A percentile compares a stretch with the other conserved stretches of the same genome.
Conservation (phyloP, 2,888 invertebrate species). For the Adelognathus sp. region DNA sequence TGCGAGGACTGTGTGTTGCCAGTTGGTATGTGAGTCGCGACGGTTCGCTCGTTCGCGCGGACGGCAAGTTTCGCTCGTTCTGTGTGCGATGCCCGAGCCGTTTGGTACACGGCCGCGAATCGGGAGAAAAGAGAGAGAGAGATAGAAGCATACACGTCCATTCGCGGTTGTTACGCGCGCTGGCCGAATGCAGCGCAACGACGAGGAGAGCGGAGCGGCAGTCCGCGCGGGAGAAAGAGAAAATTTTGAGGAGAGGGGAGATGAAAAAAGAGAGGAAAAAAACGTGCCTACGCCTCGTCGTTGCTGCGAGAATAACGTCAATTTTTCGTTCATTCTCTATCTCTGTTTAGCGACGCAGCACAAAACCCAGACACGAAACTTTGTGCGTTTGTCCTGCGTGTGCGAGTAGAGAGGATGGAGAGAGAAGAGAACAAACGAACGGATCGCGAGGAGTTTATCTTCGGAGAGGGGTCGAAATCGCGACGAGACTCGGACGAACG, state of each 20-base stretch:
- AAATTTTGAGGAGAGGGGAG: constrained; percentile 56
- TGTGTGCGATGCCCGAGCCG: constrained; percentile 66
- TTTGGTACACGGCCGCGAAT: constrained; percentile 63
- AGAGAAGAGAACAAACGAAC: constrained; percentile 2
- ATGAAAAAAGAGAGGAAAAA: constrained; percentile 52
- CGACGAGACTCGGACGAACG: constrained; percentile 66
- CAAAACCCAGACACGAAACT: neutral
- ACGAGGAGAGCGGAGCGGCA: constrained; percentile 48
- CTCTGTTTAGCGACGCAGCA: constrained; percentile 48
- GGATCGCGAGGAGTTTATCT: constrained; percentile 3
- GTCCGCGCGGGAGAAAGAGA: constrained; percentile 57
- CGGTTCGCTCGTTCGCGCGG: constrained; percentile 55
- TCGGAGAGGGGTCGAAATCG: constrained; percentile 58
- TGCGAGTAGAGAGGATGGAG: constrained; percentile 48
- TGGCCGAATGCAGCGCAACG: constrained; percentile 55
- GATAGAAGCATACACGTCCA: constrained; percentile 35
- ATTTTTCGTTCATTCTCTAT: constrained; percentile 7
- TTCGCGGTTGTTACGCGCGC: constrained; percentile 53
- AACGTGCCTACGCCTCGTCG: constrained; percentile 36
- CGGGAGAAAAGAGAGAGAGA: constrained; percentile 46
- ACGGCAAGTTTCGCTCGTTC: constrained; percentile 61
- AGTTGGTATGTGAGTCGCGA: constrained; percentile 22
- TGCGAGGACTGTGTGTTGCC: constrained; percentile 2
- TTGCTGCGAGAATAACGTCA: constrained; percentile 25
- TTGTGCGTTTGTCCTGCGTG: neutral